A percentile compares a stretch with the other conserved stretches of the same genome.
Conservation (phyloP, 1,140 invertebrate genomes). For the Drosophila pallidifrons region DNA sequence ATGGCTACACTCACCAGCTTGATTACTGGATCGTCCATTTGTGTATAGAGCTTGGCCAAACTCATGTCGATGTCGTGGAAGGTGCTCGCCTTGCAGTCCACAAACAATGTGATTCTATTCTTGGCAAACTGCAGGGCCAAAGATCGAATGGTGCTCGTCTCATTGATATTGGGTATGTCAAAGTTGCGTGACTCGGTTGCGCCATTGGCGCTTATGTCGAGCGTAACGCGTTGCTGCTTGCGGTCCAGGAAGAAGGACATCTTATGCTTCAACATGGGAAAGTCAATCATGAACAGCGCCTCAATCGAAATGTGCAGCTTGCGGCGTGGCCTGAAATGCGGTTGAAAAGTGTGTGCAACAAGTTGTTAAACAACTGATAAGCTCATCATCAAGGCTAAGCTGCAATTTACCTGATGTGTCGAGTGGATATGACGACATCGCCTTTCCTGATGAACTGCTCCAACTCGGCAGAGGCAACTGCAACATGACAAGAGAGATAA, state of each 20-base stretch:
- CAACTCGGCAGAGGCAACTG: slow-evolving; percentile 87
- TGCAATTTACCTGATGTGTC: slow-evolving; percentile 86
- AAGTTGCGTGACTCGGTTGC: slow-evolving; percentile 80
- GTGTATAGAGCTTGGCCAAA: slow-evolving; percentile 78
- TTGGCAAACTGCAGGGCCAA: slow-evolving; percentile 79
- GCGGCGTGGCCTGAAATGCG: slow-evolving; percentile 84
- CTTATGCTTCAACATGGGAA: slow-evolving; percentile 87
- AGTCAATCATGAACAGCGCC: slow-evolving; percentile 88
- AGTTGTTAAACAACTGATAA: slow-evolving; percentile 33
- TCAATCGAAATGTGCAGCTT: slow-evolving; percentile 86
- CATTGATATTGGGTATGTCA: slow-evolving; percentile 83
- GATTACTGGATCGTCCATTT: slow-evolving; percentile 84
- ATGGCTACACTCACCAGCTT: slow-evolving; percentile 71
- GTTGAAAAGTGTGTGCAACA: slow-evolving; percentile 20
- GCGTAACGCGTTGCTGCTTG: slow-evolving; percentile 87
- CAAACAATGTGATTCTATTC: slow-evolving; percentile 76
- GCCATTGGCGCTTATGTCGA: slow-evolving; percentile 82
- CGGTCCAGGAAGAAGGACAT: slow-evolving; percentile 89
- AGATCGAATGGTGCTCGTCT: slow-evolving; percentile 83
- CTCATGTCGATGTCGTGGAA: slow-evolving; percentile 80
- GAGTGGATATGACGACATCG: slow-evolving; percentile 87
- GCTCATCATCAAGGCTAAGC: slow-evolving; percentile 33
- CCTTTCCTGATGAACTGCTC: slow-evolving; percentile 86
- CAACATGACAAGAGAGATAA: slow-evolving; percentile 37
- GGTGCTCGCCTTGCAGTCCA: slow-evolving; percentile 83